phyloP scores from a whole-genome alignment of 2,888 invertebrate species.

The Scaptomyza tumidula region DNA sequence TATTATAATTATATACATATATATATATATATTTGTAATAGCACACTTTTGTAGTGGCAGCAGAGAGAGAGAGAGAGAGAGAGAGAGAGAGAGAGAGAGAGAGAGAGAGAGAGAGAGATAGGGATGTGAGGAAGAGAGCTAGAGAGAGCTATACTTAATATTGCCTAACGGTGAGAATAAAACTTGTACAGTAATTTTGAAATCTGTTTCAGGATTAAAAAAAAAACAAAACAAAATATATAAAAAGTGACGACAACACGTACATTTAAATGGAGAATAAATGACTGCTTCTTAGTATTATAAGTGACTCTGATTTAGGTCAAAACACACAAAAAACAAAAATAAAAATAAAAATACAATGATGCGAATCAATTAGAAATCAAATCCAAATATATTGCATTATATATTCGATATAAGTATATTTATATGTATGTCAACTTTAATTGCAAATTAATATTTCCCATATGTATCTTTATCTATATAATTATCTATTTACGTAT shows the following conservation, averaged over 20 bases:
- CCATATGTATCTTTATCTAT: conserved; percentile 36
- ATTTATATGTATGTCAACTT: conserved; percentile 60
- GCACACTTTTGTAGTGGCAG: conserved; percentile 66
- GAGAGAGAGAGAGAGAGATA: not conserved
- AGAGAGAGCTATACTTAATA: conserved; percentile 33
- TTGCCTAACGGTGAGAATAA: conserved; percentile 35
- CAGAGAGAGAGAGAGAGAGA: not conserved
- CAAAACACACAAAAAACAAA: conserved; percentile 45
- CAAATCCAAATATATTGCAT: conserved; percentile 75
- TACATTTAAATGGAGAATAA: conserved; percentile 84
- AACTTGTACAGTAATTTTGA: conserved; percentile 77
- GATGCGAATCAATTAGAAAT: conserved; percentile 66
- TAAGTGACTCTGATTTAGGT: conserved; percentile 76
- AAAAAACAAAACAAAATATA: conserved; percentile 48
- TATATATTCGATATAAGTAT: conserved; percentile 63
- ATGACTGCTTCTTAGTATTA: conserved; percentile 84
- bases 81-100: not conserved
- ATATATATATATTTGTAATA: conserved; percentile 57
- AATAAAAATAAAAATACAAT: conserved; percentile 13
- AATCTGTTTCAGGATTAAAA: conserved; percentile 79
- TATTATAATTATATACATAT: conserved; percentile 40
- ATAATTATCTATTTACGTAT: conserved; percentile 51
- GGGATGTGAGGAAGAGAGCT: conserved; percentile 12
- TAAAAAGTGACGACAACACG: conserved; percentile 71
- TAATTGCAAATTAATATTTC: conserved; percentile 52